phyloP scores from a whole-genome alignment of 2,797 vertebrate genomes.

The Rousettus madagascariensis region DNA sequence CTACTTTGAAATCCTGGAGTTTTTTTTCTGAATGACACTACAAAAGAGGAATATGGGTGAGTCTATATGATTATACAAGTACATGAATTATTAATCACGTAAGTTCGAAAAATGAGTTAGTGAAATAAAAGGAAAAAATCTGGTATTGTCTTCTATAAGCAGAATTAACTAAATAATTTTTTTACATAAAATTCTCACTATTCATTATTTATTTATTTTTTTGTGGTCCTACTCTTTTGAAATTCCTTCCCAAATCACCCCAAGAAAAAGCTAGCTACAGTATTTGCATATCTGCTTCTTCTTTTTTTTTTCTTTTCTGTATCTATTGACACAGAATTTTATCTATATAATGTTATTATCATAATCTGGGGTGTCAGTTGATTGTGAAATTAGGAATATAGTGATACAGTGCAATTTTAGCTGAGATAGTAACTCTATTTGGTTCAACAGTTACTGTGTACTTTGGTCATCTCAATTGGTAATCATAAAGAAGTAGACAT shows the following conservation, averaged over 20 bases:
- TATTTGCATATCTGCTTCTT: background rate
- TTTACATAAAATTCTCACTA: background rate
- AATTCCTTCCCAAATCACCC: background rate
- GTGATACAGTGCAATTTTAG: background rate
- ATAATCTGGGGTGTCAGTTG: background rate
- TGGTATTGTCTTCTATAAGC: background rate
- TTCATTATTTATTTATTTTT: background rate
- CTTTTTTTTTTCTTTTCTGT: background rate
- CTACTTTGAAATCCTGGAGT: background rate
- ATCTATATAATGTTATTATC: background rate
- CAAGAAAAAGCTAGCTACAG: background rate
- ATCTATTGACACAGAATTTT: background rate
- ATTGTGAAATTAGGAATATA: background rate
- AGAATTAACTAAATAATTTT: background rate
- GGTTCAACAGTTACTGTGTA: background rate
- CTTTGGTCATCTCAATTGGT: background rate
- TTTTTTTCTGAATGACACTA: background rate
- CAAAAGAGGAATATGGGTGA: background rate
- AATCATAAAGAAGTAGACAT: background rate
- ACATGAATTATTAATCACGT: background rate
- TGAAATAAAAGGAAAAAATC: background rate
- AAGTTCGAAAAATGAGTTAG: background rate
- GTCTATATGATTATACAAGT: background rate
- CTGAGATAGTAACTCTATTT: background rate
- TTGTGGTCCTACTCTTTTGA: background rate